Evolutionary conservation across 2,797 vertebrate species (phyloP), one percentile per base, ranked within the genome.

Genomic region (Coracias cyanogaster): DNA sequence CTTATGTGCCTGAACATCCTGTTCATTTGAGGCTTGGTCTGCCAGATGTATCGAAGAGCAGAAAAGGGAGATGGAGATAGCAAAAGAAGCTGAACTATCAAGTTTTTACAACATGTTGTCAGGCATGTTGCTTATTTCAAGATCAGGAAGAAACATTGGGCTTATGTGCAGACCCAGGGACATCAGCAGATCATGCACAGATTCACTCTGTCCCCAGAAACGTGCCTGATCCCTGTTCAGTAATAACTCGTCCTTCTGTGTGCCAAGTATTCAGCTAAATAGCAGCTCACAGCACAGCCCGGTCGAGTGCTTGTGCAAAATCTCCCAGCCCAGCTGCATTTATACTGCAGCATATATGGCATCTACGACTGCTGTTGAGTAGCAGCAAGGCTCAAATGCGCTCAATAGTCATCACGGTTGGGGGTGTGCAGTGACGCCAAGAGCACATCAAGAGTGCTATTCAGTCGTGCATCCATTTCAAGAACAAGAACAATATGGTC

Each of bases 401-500:
- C 48, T 21, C 5, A 0, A 18, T 6, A 16, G 31, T 15, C 70
- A 12, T 18, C 37, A 14, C 0, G 1, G 49, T 8, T 0, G 6
- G 51, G 61, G 24, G 6, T 41, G 21, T 2, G 2, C 18, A 15
- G 12, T 22, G 61, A 73, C 8, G 12, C n/a, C 12, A 1, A 60
- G 52, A 70, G 28, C 2, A 0, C 60, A 35, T 9, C 7, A 5
- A 76, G 46, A 73, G 46, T 19, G 0, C 62, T 6, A 10, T 15
- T 55, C 33, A 5, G 18, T 16, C 35, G 37, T 60, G 46, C 61
- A 19, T 19, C 51, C 31, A 11, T 37, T 26, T 82, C 57, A 51
- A 41, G 85, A 55, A 6, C n/a, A 24, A 86, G 88, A 33, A 61
- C 46, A 74, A 37, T 20, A 33, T 14, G 51, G 61, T 24, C 66